Base-by-base conservation (phyloP, 2,797 vertebrate genomes). In the Lateolabrax maculatus region DNA sequence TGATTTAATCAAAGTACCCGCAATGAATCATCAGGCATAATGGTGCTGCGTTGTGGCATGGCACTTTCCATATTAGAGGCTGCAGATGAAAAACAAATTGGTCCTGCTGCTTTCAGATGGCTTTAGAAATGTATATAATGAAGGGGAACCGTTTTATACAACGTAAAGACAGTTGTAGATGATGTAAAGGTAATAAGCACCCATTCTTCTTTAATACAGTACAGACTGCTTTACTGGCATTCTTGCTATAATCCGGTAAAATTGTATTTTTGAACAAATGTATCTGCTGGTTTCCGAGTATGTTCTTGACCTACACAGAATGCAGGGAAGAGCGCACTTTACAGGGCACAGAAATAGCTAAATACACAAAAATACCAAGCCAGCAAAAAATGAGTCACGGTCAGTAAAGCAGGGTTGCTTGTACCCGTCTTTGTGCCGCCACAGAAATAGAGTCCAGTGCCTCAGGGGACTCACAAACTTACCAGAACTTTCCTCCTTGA, bases 401-500 rank as follows among this genome's bases (percentile, higher is more conserved):
- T 53, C 37, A 53, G 53, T 25, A 10, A 44, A 65, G 71, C 21
- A 70, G 46, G 15, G 7, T 10, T 43, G 34, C 3, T 23, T 43
- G 21, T 18, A 5, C 4, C 19, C 29, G 51, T n/a, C 23, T 70
- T n/a, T 57, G 6, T 25, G 15, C 27, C 7, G 10, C n/a, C 52
- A 62, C 15, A 65, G 23, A 58, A 52, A 39, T 10, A 46, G 2
- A 56, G 34, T n/a, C 4, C 16, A 21, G 70, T 31, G n/a, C 75
- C 55, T 81, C 63, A 23, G 34, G n/a, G 2, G 34, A 63, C 44
- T 62, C 48, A 46, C 48, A 63, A 12, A 81, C 87, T 82, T 85
- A 98, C 97, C 97, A 83, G 88, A 93, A 83, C 51, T 93, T 74
- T 97, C 97, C 65, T 97, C 97, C 31, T 87, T 77, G 62, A 86